These are phyloP conservation scores for Mechanitis mazaeus DNA, from an alignment of 2,888 invertebrate genomes.

Conservation along the genomic window DNA sequence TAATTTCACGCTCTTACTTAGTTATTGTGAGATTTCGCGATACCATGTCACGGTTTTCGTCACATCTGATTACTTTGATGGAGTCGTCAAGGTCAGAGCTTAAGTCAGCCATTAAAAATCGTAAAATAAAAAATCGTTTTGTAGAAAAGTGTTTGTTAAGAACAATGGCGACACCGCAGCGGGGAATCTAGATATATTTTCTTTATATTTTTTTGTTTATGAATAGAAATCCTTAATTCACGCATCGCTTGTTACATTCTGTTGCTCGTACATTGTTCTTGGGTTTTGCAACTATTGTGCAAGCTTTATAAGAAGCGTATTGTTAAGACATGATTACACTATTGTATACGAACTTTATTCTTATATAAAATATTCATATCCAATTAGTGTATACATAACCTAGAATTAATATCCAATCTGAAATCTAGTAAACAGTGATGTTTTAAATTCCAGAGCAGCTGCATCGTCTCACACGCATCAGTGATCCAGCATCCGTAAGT, in stretches of 20 bases:
- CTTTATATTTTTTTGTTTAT: slow-evolving; percentile 59
- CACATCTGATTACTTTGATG: slow-evolving; percentile 61
- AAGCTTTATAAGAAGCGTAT: slow-evolving; percentile 37
- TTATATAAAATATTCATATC: too few relatives aligned
- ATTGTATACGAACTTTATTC: too few relatives aligned
- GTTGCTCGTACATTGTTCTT: slow-evolving; percentile 69
- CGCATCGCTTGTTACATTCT: slow-evolving; percentile 70
- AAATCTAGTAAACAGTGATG: not conserved
- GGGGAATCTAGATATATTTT: slow-evolving; percentile 73
- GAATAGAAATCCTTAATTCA: slow-evolving; percentile 73
- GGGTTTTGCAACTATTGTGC: slow-evolving; percentile 60
- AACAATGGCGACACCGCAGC: slow-evolving; percentile 71
- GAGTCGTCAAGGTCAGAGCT: slow-evolving; percentile 41
- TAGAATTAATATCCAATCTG: too few relatives aligned
- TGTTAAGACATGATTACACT: slow-evolving; percentile 28
- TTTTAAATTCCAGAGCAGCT: slow-evolving; percentile 44
- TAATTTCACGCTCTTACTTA: slow-evolving; percentile 72
- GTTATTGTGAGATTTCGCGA: slow-evolving; percentile 66
- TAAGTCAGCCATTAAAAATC: slow-evolving; percentile 66
- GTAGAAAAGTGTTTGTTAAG: slow-evolving; percentile 74
- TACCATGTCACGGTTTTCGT: slow-evolving; percentile 68
- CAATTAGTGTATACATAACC: too few relatives aligned
- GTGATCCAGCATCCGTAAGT: slow-evolving; percentile 63
- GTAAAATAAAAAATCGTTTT: slow-evolving; percentile 49
- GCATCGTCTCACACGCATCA: slow-evolving; percentile 68